Base-by-base conservation (phyloP, 2,113 vertebrate genomes). In the Caranx ignobilis region DNA sequence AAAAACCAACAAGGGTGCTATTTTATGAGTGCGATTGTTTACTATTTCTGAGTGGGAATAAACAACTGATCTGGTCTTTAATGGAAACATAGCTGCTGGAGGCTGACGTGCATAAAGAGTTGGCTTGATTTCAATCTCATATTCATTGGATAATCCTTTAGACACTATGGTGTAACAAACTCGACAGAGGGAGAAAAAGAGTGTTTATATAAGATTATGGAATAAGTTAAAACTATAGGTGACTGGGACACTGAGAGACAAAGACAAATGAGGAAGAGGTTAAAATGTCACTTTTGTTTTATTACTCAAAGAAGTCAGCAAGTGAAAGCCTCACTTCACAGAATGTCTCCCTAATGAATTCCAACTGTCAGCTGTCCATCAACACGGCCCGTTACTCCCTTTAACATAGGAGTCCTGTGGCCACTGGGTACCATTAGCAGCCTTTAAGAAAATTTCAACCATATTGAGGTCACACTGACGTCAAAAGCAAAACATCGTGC, bases 361-460 rank as follows among this genome's bases (percentile, higher is more conserved):
- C 55, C 43, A 39, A 31, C 21, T 5, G 37, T 62, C 60, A 54
- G 48, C 52, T 76, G 62, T 75, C 48, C 32, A 19, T 81, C 73
- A 66, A 65, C 4, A 9, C 18, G 11, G 54, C 48, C 5, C 71
- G 64, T n/a, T 47, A 2, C 31, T 48, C 47, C 11, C 57, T 55
- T 48, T 26, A 67, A 50, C 15, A 12, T 56, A 16, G 26, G 31
- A n/a, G 35, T 52, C 15, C 35, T 75, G 19, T 48, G 31, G 45
- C 35, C 19, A 12, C 19, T 18, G 13, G 41, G 41, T n/a, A 12
- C n/a, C 4, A 3, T 4, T 11, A 18, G 32, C 43, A 34, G 47
- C 10, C 64, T 31, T 31, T 3, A 19, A 55, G 10, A 66, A 66
- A n/a, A 35, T 31, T 18, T 37, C 15, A 65, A n/a, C 5, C 12